Base-by-base conservation (phyloP, 2,888 invertebrate genomes). In the Clitarchus hookeri region DNA sequence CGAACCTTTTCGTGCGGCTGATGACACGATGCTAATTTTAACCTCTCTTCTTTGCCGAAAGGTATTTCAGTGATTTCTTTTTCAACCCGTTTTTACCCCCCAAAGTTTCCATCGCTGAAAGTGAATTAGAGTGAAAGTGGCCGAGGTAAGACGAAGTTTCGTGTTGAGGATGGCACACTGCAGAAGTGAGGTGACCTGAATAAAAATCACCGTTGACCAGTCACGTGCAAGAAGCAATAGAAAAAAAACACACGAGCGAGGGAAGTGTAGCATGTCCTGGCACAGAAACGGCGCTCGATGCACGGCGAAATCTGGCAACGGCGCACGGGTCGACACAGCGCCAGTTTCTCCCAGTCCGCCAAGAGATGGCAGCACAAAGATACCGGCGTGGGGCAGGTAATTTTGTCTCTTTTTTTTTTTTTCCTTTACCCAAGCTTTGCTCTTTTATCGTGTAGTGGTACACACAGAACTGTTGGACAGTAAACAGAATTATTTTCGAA, bases 21-120 rank as follows among this genome's bases (percentile, higher is more conserved):
- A 65, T 65, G 65, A 65, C 65, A 65, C 65, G 65, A 65, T 65
- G 65, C 65, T 65, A 65, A 65, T 65, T 65, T 65, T 65, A 65
- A 65, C 65, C n/a, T 65, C 65, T 65, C 12, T 23, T 65, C 65
- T 65, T 65, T 65, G 65, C 65, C 65, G 65, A 65, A 65, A 65
- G 23, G 65, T 65, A 65, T 65, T 65, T 65, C 65, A 19, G 65
- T 65, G 65, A 65, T 65, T 65, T 23, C 65, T 65, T 53, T 53
- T 23, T 65, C 23, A 23, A 9, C 16, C 16, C 65, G 2, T 36
- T 4, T 4, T 4, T 4, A 1, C 36, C 36, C 36, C 36, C 36
- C 36, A 36, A 36, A 36, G 36, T 4, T 4, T 4, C 36, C 36
- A 36, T 36, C 36, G 36, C 36, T 36, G 36, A 4, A 36, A 36